phyloP scores from a whole-genome alignment of 2,888 invertebrate species.

The Habroteleia sp. region DNA sequence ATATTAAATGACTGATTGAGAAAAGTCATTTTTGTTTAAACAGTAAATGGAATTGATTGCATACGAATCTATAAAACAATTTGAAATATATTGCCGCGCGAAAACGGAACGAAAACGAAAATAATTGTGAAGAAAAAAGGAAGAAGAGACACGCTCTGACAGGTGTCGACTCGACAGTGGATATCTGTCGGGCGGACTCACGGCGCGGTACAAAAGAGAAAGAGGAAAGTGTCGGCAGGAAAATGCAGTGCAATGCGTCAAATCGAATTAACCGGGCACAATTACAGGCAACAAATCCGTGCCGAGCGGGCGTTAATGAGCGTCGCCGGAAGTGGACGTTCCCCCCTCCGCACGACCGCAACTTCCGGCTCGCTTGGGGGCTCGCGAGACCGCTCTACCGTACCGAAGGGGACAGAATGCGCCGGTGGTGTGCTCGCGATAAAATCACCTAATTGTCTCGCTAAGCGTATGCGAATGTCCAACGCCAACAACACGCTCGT shows the following conservation, averaged over 20 bases:
- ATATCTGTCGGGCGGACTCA: constrained; percentile 30
- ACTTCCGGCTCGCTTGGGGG: constrained; percentile 79
- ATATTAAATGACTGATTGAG: too few species aligned
- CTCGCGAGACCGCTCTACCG: constrained; percentile 65
- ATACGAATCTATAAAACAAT: too few species aligned
- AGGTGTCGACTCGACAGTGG: constrained; percentile 61
- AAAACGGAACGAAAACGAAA: constrained; percentile 18
- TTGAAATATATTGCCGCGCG: too few species aligned
- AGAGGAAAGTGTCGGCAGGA: constrained; percentile 58
- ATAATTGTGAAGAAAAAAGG: constrained; percentile 48
- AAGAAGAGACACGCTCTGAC: constrained; percentile 60
- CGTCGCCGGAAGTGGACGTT: constrained; percentile 77
- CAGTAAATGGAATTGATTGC: too few species aligned
- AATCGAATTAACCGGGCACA: constrained; percentile 78
- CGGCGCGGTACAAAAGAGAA: constrained; percentile 38
- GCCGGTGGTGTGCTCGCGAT: constrained; percentile 75
- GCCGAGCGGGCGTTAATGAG: constrained; percentile 79
- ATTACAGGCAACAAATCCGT: constrained; percentile 80
- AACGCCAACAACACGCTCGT: constrained; percentile 66
- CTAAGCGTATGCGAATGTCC: constrained; percentile 80
- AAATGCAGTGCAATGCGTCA: constrained; percentile 71
- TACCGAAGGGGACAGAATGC: constrained; percentile 74
- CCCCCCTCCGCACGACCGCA: constrained; percentile 66
- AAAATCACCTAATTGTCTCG: constrained; percentile 81
- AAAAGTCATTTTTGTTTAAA: too few species aligned